Base-by-base conservation (phyloP, 2,797 vertebrate species). In the Acanthiza pusilla region DNA sequence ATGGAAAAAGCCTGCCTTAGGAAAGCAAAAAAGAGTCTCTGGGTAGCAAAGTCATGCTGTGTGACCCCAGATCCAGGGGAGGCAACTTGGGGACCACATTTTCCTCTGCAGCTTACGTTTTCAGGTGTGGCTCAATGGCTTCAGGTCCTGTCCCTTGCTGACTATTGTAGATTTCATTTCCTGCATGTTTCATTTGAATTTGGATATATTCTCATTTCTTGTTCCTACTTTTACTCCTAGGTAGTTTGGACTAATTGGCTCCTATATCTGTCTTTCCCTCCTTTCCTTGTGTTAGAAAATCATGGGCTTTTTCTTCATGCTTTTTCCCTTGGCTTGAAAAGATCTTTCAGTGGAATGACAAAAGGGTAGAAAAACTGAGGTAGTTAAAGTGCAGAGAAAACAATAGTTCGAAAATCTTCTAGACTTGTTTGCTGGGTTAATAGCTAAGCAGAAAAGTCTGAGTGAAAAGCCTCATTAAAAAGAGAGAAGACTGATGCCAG, bases 391-490 rank as follows among this genome's bases (percentile, higher is more conserved):
- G 22, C 43, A 77, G 61, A 88, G 87, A 85, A 93, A 93, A 94
- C 86, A 93, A 82, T 54, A 77, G 84, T 62, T 89, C 87, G 86
- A 93, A 95, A 93, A 96, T 91, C 75, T 92, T 61, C 70, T 63
- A 50, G 70, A 25, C 66, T 92, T 93, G 79, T 94, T 96, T 95
- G 62, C 92, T 88, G 79, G 58, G 91, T 95, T 96, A 95, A 94
- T 91, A 95, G 73, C 73, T 72, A 86, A 92, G 89, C 76, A 95
- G 80, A 86, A 88, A 93, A 85, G 60, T 1, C 73, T 80, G 93
- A 87, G 84, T 83, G 91, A 96, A 96, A 95, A 85, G 57, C 75
- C 89, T 95, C 94, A 96, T 96, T 95, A 96, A 88, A 92, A 88
- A 70, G 78, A 94, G 81, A 93, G 87, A 84, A 92, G 89, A 43